These are phyloP conservation scores for Poeciliopsis infans DNA, from an alignment of 2,797 vertebrate genomes.

Conservation along the genomic window DNA sequence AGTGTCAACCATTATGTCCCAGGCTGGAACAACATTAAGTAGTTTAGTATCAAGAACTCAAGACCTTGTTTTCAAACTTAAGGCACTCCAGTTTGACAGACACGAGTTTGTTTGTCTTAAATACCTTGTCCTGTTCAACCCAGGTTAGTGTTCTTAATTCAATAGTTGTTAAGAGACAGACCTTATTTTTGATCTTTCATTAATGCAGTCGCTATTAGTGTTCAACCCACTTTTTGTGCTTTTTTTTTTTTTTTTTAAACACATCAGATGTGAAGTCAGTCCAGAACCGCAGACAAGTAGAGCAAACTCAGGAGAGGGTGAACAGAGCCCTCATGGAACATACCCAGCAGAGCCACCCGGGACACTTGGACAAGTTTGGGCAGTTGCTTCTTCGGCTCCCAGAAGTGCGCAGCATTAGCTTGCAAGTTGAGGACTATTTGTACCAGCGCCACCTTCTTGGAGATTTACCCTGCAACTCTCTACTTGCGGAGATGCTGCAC, in stretches of 20 bases:
- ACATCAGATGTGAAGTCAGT: constrained; percentile 82
- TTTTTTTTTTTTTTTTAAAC: neutral
- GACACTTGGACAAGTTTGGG: constrained; percentile 84
- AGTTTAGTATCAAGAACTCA: constrained; percentile 82
- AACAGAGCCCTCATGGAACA: constrained; percentile 86
- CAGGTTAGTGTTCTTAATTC: constrained; percentile 71
- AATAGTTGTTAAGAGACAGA: neutral
- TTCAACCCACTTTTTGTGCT: neutral
- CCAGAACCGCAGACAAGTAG: constrained; percentile 80
- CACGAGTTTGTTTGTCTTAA: constrained; percentile 86
- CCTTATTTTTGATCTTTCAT: neutral
- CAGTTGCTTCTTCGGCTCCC: constrained; percentile 85
- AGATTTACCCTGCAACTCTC: constrained; percentile 86
- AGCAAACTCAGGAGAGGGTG: constrained; percentile 82
- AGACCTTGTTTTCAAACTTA: constrained; percentile 83
- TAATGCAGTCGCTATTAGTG: neutral
- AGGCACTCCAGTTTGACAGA: constrained; percentile 80
- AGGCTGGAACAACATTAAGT: constrained; percentile 78
- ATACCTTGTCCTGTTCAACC: constrained; percentile 84
- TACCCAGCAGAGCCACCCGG: constrained; percentile 75
- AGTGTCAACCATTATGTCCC: constrained; percentile 78
- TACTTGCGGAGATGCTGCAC: constrained; percentile 86
- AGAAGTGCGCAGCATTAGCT: constrained; percentile 85
- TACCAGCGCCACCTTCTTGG: constrained; percentile 86
- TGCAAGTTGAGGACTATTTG: constrained; percentile 86